Evolutionary conservation across 2,113 vertebrate genomes (phyloP).

Genomic region (Eira barbara): DNA sequence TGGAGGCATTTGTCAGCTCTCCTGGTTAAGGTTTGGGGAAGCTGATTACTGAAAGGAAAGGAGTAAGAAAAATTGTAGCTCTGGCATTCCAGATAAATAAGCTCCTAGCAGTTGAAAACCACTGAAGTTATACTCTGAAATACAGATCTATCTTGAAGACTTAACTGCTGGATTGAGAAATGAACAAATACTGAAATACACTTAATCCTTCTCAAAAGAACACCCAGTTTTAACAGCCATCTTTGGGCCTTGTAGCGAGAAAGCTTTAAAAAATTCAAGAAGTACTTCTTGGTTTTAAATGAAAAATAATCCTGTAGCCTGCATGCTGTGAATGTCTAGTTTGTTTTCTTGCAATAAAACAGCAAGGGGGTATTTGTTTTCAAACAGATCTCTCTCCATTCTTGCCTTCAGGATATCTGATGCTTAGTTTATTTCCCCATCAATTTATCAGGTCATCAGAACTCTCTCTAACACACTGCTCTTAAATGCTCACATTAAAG

Average conservation of each 20-base stretch:
- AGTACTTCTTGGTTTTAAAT: conserved; percentile 17
- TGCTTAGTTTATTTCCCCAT: conserved; percentile 24
- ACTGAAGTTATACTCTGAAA: background rate
- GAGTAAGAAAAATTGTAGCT: background rate
- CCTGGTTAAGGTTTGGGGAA: background rate
- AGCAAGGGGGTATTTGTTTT: conserved; percentile 2
- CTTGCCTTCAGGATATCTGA: conserved; percentile 11
- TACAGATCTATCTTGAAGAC: conserved; percentile 35
- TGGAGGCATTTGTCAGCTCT: background rate
- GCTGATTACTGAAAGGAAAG: background rate
- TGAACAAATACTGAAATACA: background rate
- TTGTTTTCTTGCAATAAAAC: conserved; percentile 40
- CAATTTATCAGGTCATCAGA: conserved; percentile 51
- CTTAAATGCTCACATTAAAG: background rate
- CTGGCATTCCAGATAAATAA: conserved; percentile 9
- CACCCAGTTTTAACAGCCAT: background rate
- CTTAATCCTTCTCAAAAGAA: background rate
- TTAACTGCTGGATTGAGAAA: background rate
- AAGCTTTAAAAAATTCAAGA: conserved; percentile 15
- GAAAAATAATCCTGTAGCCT: conserved; percentile 35
- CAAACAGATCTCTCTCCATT: background rate
- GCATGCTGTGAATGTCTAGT: background rate
- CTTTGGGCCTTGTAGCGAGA: background rate
- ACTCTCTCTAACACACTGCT: background rate
- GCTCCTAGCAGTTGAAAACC: background rate